Evolutionary conservation across 2,797 vertebrate genomes (phyloP).

Genomic region (Synaphobranchus kaupii): DNA sequence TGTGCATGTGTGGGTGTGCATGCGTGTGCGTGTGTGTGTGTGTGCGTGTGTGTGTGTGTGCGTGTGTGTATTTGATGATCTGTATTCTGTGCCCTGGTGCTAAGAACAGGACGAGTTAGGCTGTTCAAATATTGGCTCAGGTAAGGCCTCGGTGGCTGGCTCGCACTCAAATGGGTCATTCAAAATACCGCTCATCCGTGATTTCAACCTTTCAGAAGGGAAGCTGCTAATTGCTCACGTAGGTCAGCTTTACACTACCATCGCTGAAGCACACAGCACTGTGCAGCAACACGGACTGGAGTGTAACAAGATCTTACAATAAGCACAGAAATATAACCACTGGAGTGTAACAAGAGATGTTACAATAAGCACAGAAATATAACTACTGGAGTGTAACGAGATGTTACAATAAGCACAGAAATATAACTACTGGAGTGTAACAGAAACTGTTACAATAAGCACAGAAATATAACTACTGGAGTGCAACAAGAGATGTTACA

Average conservation of each 20-base stretch:
- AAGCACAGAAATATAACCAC: too few species aligned
- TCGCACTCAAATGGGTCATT: constrained; percentile 22
- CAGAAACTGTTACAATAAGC: too few species aligned
- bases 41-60: not conserved
- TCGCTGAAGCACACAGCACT: not conserved
- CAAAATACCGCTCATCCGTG: constrained; percentile 16
- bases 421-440: too few species aligned
- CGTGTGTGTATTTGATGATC: not conserved
- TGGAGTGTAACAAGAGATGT: too few species aligned
- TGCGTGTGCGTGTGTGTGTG: not conserved
- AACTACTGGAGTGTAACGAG: too few species aligned
- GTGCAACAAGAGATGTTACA: too few species aligned
- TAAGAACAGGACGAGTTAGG: not conserved
- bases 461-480: too few species aligned
- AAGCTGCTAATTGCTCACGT: not conserved
- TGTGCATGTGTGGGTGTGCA: not conserved
- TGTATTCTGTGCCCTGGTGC: not conserved
- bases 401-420: too few species aligned
- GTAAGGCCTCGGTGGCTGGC: constrained; percentile 11
- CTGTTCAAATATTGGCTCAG: constrained; percentile 33
- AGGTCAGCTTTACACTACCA: not conserved
- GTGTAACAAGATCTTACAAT: not conserved
- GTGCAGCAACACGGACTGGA: not conserved
- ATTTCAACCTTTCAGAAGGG: not conserved
- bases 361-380: too few species aligned